These are phyloP conservation scores for Norana najaformis DNA, from an alignment of 2,888 invertebrate genomes.

Conservation along the genomic window DNA sequence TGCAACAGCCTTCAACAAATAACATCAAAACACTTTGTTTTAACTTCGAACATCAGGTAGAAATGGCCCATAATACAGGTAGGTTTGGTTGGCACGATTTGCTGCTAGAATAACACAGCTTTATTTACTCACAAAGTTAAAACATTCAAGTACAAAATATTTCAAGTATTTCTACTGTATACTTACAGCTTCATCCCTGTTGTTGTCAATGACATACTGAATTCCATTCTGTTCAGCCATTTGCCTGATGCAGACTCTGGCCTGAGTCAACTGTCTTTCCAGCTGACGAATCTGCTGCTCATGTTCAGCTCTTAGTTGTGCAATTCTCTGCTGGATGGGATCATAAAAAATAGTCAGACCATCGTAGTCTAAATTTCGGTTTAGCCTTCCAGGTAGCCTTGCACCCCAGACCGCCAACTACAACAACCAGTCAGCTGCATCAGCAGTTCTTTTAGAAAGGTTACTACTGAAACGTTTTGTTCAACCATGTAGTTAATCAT, in stretches of 20 bases:
- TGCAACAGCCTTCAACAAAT: too few relatives aligned
- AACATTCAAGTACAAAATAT: too few relatives aligned
- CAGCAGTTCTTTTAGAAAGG: not conserved
- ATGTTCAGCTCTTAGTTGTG: slow-evolving; percentile 71
- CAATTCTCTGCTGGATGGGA: slow-evolving; percentile 76
- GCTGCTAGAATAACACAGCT: not conserved
- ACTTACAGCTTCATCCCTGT: slow-evolving; percentile 28
- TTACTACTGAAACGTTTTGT: not conserved
- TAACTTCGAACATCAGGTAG: not conserved
- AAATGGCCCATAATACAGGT: not conserved
- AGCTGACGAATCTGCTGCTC: slow-evolving; percentile 27
- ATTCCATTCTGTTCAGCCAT: not conserved
- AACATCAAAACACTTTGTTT: too few relatives aligned
- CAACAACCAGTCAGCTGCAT: not conserved
- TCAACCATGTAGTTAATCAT: slow-evolving; percentile 5
- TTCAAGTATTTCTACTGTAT: not conserved
- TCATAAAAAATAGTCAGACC: slow-evolving; percentile 75
- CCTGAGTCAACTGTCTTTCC: slow-evolving; percentile 24
- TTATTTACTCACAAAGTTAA: not conserved
- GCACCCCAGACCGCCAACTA: not conserved
- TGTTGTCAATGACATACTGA: not conserved
- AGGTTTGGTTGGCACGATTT: not conserved
- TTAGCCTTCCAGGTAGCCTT: slow-evolving; percentile 22
- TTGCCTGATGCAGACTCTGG: not conserved
- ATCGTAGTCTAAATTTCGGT: slow-evolving; percentile 62